These are phyloP conservation scores for Drosophila biarmipes DNA, from an alignment of 1,140 invertebrate species.

Conservation along the genomic window DNA sequence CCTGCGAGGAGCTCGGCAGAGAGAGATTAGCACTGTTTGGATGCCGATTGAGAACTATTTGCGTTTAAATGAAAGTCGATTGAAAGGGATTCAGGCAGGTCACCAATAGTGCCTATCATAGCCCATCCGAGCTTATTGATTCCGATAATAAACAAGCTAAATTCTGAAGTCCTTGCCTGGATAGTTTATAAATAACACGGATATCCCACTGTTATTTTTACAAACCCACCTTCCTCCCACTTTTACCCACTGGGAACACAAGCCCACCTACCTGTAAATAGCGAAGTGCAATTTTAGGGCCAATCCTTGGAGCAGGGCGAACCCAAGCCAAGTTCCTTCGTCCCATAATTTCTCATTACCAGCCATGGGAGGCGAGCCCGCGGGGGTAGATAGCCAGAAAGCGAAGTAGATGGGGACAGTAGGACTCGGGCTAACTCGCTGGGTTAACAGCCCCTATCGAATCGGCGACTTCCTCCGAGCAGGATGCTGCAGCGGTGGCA, in stretches of 20 bases:
- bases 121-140: background rate
- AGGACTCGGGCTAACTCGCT: background rate
- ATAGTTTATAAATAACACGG: background rate
- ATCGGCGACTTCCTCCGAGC: constrained; percentile 52
- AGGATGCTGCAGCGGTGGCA: constrained; percentile 26
- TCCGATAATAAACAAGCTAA: background rate
- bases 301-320: constrained; percentile 9
- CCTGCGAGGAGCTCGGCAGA: background rate
- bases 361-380: background rate
- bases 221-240: background rate
- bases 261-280: constrained; percentile 4
- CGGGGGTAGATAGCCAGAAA: background rate
- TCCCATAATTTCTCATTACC: constrained; percentile 22
- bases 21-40: too few relatives aligned
- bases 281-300: constrained; percentile 44
- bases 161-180: background rate
- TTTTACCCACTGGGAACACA: background rate
- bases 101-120: background rate
- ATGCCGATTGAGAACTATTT: too few relatives aligned
- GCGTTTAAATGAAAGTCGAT: background rate
- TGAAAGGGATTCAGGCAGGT: background rate
- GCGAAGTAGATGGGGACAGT: background rate
- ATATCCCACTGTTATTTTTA: background rate
- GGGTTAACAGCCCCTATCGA: constrained; percentile 20
- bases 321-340: constrained; percentile 3